Percentiles rank a stretch among this genome's conserved stretches.
These are phyloP conservation scores for Catamblyrhynchus diadema DNA, from an alignment of 2,797 vertebrate species.

Conservation along the genomic window DNA sequence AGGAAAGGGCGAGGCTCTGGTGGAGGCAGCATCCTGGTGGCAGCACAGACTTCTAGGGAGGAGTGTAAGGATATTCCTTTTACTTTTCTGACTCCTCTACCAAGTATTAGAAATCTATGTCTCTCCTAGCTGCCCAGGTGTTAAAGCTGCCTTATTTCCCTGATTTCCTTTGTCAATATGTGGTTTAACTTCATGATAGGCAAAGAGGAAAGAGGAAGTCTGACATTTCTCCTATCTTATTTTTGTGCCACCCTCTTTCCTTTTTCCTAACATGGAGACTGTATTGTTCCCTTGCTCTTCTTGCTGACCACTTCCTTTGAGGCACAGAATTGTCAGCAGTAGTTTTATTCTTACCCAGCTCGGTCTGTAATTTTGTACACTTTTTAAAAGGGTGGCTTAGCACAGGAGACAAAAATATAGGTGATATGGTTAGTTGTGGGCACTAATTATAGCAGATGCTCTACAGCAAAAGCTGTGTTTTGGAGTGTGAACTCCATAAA, in stretches of 20 bases:
- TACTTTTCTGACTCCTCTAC: not conserved
- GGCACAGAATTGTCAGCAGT: not conserved
- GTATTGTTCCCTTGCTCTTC: not conserved
- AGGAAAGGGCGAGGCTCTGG: not conserved
- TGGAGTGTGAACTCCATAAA: not conserved
- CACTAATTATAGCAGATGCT: not conserved
- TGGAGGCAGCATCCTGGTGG: not conserved
- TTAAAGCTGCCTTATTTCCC: not conserved
- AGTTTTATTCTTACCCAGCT: not conserved
- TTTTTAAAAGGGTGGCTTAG: not conserved
- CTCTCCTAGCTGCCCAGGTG: not conserved
- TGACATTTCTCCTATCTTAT: not conserved
- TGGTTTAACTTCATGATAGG: not conserved
- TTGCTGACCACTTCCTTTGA: not conserved
- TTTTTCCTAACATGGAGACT: not conserved
- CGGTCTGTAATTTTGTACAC: not conserved
- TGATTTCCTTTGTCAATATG: not conserved
- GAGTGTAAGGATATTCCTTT: not conserved
- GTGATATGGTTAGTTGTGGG: not conserved
- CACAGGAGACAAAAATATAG: not conserved
- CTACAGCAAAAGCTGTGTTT: not conserved
- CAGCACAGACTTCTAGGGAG: not conserved
- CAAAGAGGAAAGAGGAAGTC: conserved; percentile 4
- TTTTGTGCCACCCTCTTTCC: not conserved
- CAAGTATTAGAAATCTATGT: not conserved